Base-by-base conservation (phyloP, 2,113 vertebrate species). In the Sapayoa aenigma region DNA sequence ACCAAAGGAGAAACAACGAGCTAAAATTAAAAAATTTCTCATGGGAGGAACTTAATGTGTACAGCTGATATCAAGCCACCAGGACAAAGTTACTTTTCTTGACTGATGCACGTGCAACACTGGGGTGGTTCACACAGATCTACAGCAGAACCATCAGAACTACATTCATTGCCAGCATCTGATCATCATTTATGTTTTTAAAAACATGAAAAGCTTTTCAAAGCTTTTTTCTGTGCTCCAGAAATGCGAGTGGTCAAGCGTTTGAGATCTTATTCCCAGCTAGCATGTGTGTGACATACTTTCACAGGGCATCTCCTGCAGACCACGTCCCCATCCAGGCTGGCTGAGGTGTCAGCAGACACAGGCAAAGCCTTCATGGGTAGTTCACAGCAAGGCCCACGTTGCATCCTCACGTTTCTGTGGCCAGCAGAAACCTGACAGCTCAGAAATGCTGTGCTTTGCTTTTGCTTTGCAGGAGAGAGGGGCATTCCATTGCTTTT, bases 261-360 rank as follows among this genome's bases (percentile, higher is more conserved):
- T 37, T 52, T 93, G 93, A 95, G 71, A 91, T 59, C 50, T 71
- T 90, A 89, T 41, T 95, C 94, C 91, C 75, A 90, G 72, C 33
- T 65, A 87, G 58, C 23, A 89, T 73, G 87, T 62, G 75, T 46
- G 56, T 2, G 14, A 71, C 85, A 46, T 60, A 49, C n/a, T 94
- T 92, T 72, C 85, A 90, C 84, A 89, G 83, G 86, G 68, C 92
- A 89, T 50, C 81, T 78, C 95, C 80, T 49, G 88, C 88, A 90
- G 82, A 74, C 79, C 89, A 56, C 9, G 74, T 56, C 69, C 69
- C 93, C 73, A 63, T 74, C 84, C 66, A 84, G 79, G 55, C 76
- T 91, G 82, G 65, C 72, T 46, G 79, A 81, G 59, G 66, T 73
- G 65, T 46, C 85, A 95, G 87, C 91, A 95, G 68, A 52, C 72